Conservation (phyloP, 2,888 invertebrate genomes). For the Pelosia muscerda region DNA sequence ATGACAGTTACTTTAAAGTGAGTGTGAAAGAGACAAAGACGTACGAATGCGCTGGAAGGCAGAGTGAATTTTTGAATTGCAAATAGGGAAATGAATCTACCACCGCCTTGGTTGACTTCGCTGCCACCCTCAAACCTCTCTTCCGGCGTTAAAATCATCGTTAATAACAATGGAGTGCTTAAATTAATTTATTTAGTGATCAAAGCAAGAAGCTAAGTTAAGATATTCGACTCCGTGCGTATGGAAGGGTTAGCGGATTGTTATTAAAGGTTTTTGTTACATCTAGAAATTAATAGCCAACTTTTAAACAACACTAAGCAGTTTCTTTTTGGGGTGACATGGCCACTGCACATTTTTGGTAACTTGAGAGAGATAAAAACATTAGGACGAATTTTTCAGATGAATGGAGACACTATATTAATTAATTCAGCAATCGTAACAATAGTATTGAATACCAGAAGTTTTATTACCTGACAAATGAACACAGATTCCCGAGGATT, state of each 20-base stretch:
- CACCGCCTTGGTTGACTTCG: slow-evolving; percentile 65
- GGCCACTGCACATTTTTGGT: neutral
- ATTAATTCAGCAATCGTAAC: too few relatives aligned
- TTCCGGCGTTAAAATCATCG: slow-evolving; percentile 81
- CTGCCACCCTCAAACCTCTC: slow-evolving; percentile 68
- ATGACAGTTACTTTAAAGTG: slow-evolving; percentile 46
- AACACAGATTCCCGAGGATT: too few relatives aligned
- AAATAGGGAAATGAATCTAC: slow-evolving; percentile 83
- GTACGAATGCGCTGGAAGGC: slow-evolving; percentile 64
- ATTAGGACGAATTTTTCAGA: neutral
- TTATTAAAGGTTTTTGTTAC: slow-evolving; percentile 15
- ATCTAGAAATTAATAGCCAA: neutral
- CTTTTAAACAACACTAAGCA: neutral
- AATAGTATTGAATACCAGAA: neutral
- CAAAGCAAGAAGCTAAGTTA: slow-evolving; percentile 71
- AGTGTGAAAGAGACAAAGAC: slow-evolving; percentile 63
- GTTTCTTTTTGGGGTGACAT: neutral
- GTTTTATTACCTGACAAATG: neutral
- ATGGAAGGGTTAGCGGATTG: slow-evolving; percentile 30
- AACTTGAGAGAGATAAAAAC: neutral
- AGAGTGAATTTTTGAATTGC: slow-evolving; percentile 84
- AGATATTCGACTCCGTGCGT: slow-evolving; percentile 34
- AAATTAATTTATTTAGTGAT: slow-evolving; percentile 81
- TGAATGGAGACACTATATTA: neutral
- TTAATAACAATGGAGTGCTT: slow-evolving; percentile 80